Conservation (phyloP, 2,113 vertebrate genomes). For the Herpetotheres cachinnans region DNA sequence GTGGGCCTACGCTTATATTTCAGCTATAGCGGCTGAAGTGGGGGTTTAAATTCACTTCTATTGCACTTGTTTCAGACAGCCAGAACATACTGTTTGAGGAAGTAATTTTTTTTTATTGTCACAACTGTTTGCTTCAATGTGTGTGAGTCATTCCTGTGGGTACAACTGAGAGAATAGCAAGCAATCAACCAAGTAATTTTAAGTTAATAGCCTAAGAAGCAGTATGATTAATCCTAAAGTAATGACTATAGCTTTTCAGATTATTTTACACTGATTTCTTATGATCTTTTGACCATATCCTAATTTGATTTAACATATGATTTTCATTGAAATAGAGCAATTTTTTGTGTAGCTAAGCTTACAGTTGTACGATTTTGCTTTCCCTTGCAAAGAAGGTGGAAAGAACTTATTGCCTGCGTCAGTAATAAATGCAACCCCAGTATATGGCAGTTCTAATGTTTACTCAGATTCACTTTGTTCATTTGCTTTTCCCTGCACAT, state of each 20-base stretch:
- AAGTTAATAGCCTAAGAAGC: background rate
- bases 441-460: background rate
- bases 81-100: background rate
- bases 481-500: background rate
- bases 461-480: background rate
- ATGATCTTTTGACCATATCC: background rate
- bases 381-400: background rate
- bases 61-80: background rate
- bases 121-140: background rate
- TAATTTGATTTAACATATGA: background rate
- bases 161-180: background rate
- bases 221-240: background rate
- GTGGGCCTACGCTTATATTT: background rate
- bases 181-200: background rate
- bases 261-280: background rate
- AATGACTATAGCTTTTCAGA: background rate
- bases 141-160: background rate
- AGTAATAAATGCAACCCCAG: background rate
- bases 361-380: background rate
- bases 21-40: background rate
- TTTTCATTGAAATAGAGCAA: background rate
- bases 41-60: background rate
- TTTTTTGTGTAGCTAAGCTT: background rate
- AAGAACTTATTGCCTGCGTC: background rate
- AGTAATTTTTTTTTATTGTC: background rate